Conservation (phyloP, 2,113 vertebrate genomes). For the Gymnocephalus cernua region DNA sequence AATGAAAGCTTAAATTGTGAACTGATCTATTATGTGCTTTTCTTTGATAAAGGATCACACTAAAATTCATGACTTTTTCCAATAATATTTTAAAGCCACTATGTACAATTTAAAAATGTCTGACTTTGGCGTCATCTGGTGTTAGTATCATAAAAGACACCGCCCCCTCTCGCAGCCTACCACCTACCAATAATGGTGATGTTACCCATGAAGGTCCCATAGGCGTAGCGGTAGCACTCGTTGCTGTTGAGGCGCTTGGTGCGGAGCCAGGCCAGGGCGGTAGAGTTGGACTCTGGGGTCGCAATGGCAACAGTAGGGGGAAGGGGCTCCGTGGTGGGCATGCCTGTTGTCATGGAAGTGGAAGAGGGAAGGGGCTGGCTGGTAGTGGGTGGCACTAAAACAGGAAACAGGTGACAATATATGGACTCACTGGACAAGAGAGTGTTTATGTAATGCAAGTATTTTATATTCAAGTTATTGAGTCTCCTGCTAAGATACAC, state of each 20-base stretch:
- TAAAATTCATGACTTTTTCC: neutral
- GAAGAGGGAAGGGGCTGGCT: slow-evolving; percentile 16
- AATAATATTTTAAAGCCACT: neutral
- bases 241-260: slow-evolving; percentile 44
- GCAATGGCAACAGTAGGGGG: slow-evolving; percentile 36
- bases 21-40: neutral
- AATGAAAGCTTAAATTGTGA: neutral
- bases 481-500: neutral
- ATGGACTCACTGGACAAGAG: neutral
- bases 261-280: slow-evolving; percentile 42
- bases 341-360: slow-evolving; percentile 19
- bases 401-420: neutral
- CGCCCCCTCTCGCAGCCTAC: neutral
- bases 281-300: slow-evolving; percentile 39
- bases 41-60: neutral
- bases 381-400: slow-evolving; percentile 58
- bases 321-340: slow-evolving; percentile 67
- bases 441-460: neutral
- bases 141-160: neutral
- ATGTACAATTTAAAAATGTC: neutral
- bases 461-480: neutral
- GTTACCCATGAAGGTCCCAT: slow-evolving; percentile 84
- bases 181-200: slow-evolving; percentile 88
- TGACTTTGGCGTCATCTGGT: neutral
- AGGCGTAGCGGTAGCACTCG: slow-evolving; percentile 87